These are phyloP conservation scores for Morone chrysops DNA, from an alignment of 2,113 vertebrate species.

Conservation along the genomic window DNA sequence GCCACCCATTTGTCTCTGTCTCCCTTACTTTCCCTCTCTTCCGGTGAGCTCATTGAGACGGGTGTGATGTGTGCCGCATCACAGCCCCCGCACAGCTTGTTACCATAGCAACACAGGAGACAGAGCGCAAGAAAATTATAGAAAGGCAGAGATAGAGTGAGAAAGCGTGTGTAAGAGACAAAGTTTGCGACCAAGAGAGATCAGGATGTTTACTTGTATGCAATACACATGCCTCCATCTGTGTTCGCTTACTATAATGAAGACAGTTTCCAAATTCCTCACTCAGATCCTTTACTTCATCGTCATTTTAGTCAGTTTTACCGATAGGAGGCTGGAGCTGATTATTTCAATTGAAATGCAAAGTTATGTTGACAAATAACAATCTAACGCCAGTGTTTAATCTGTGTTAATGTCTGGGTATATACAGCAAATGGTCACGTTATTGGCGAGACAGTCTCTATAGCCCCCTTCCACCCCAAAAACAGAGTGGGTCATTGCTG, in stretches of 20 bases:
- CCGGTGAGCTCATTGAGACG: constrained; percentile 56
- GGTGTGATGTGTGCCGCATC: constrained; percentile 74
- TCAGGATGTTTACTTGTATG: constrained; percentile 50
- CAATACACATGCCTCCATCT: constrained; percentile 35
- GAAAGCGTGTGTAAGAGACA: constrained; percentile 14
- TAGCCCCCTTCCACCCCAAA: neutral
- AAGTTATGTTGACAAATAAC: too few relatives aligned
- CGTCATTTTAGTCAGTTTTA: neutral
- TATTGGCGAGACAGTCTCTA: neutral
- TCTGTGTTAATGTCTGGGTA: neutral
- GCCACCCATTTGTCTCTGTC: constrained; percentile 54
- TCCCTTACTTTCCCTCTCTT: constrained; percentile 51
- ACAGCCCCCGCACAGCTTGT: constrained; percentile 78
- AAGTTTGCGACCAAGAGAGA: constrained; percentile 49
- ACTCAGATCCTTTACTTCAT: neutral
- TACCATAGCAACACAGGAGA: constrained; percentile 79
- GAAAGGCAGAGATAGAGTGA: constrained; percentile 55
- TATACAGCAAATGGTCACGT: neutral
- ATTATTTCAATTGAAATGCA: neutral
- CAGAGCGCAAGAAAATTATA: constrained; percentile 61
- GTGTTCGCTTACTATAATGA: constrained; percentile 8
- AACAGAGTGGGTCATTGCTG: too few relatives aligned
- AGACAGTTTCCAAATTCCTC: neutral
- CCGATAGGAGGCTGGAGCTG: neutral
- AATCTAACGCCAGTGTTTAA: neutral